A percentile compares a stretch with the other conserved stretches of the same genome.
phyloP scores from a whole-genome alignment of 2,888 invertebrate species.

The Luperina nickerlii region DNA sequence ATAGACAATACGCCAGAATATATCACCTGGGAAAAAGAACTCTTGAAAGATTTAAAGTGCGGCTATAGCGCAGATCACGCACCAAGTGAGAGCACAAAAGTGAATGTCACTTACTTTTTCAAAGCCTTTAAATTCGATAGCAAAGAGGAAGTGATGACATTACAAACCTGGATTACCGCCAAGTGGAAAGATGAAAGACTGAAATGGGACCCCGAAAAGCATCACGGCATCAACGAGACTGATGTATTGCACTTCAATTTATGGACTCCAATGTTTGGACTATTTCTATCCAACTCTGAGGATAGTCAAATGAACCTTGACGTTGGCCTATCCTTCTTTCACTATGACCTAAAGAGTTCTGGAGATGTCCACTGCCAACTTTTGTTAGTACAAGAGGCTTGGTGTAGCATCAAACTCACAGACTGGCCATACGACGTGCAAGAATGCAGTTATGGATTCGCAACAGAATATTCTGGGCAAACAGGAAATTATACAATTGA shows the following conservation, averaged over 20 bases:
- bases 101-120: conserved; percentile 63
- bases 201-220: conserved; percentile 71
- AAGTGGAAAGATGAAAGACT: conserved; percentile 69
- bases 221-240: conserved; percentile 61
- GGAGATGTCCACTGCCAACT: conserved; percentile 65
- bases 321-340: not conserved
- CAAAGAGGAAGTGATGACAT: conserved; percentile 66
- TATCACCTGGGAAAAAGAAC: conserved; percentile 61
- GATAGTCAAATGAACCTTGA: not conserved
- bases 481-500: not conserved
- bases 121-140: conserved; percentile 68
- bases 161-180: conserved; percentile 56
- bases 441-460: conserved; percentile 68
- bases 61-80: not conserved
- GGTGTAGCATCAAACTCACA: conserved; percentile 66
- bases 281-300: conserved; percentile 54
- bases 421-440: conserved; percentile 76
- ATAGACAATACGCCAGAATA: conserved; percentile 31
- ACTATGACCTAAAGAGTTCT: conserved; percentile 52
- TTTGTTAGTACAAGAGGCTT: conserved; percentile 19
- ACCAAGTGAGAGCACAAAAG: conserved; percentile 32
- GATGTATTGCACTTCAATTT: conserved; percentile 21
- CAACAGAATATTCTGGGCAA: not conserved
- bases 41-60: conserved; percentile 48
- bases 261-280: conserved; percentile 69